phyloP scores from a whole-genome alignment of 1,140 invertebrate species.

The Pachypsylla venusta region DNA sequence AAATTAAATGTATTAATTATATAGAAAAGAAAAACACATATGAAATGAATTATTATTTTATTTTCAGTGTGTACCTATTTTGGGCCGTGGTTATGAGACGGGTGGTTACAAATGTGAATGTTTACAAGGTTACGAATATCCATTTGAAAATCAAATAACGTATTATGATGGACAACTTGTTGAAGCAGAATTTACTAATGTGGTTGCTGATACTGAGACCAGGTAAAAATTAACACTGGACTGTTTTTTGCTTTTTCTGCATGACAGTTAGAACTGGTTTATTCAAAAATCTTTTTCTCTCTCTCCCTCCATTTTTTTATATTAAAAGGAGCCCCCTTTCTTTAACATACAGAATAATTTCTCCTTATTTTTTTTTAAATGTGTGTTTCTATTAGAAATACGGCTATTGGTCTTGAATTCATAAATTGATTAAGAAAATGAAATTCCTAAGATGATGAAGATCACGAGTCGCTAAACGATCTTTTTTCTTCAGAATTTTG shows the following conservation, averaged over 20 bases:
- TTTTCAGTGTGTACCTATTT: conserved; percentile 86
- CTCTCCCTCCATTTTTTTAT: background rate
- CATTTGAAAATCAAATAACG: conserved; percentile 83
- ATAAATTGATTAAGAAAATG: too few relatives aligned
- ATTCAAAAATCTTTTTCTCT: background rate
- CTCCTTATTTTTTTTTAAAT: background rate
- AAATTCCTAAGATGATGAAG: too few relatives aligned
- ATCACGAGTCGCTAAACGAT: too few relatives aligned
- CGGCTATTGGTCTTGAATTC: too few relatives aligned
- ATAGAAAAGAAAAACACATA: too few relatives aligned
- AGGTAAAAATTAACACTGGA: conserved; percentile 32
- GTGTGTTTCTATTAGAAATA: too few relatives aligned
- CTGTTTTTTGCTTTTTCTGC: background rate
- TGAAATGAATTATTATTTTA: too few relatives aligned
- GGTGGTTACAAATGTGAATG: conserved; percentile 99
- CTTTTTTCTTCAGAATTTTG: too few relatives aligned
- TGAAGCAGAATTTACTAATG: conserved; percentile 83
- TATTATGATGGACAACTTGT: conserved; percentile 94
- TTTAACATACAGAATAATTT: background rate
- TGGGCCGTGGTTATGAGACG: conserved; percentile 74
- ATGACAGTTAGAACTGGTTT: background rate
- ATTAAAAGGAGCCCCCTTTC: background rate
- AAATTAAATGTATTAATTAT: too few relatives aligned
- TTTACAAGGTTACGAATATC: conserved; percentile 92
- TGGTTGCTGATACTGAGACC: conserved; percentile 59